These are phyloP conservation scores for Leptinotarsa undecemlineata DNA, from an alignment of 1,140 invertebrate species.

Conservation along the genomic window DNA sequence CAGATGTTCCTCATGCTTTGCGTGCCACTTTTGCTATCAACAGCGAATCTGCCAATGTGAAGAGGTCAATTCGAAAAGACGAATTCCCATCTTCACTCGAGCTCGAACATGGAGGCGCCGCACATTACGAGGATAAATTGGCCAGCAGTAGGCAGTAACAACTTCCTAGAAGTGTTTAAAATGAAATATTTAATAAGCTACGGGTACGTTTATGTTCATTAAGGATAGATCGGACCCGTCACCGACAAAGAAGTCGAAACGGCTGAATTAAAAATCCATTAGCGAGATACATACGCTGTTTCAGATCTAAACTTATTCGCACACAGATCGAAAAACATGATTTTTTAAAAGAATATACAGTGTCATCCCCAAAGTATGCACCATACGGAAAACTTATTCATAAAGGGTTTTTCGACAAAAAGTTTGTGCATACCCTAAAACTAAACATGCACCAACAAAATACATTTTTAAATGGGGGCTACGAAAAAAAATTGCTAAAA, in stretches of 20 bases:
- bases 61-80: too few relatives aligned
- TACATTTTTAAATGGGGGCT: too few relatives aligned
- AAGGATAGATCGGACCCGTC: background rate
- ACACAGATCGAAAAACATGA: background rate
- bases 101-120: too few relatives aligned
- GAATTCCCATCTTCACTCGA: too few relatives aligned
- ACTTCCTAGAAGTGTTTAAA: slow-evolving; percentile 3
- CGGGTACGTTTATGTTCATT: slow-evolving; percentile 14
- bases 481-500: too few relatives aligned
- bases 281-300: background rate
- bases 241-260: slow-evolving; percentile 10
- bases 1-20: too few relatives aligned
- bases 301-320: background rate
- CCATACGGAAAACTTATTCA: too few relatives aligned
- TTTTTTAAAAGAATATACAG: too few relatives aligned
- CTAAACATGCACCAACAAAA: too few relatives aligned
- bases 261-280: background rate
- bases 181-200: slow-evolving; percentile 17
- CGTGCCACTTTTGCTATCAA: too few relatives aligned
- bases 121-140: background rate
- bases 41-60: too few relatives aligned
- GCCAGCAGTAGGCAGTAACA: background rate
- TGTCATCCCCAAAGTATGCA: too few relatives aligned
- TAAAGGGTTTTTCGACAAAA: background rate
- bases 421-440: background rate